Conservation (phyloP, 2,797 vertebrate species). For the Bradypus variegatus region DNA sequence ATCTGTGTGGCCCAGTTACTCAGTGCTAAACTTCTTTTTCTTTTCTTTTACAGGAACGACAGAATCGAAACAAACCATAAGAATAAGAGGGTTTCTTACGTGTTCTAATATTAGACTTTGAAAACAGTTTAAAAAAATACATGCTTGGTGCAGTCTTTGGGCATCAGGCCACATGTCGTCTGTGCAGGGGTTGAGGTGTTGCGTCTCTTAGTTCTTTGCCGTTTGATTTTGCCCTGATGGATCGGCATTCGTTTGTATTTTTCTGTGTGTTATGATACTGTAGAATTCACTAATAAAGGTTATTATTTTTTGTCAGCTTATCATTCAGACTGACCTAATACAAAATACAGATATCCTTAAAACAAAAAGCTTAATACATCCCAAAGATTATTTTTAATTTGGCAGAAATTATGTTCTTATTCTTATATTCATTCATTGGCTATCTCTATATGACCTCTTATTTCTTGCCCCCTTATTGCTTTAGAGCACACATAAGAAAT, state of each 20-base stretch:
- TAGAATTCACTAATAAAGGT: constrained; percentile 79
- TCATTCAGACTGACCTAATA: constrained; percentile 66
- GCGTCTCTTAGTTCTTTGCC: constrained; percentile 79
- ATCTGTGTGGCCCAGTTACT: accelerated
- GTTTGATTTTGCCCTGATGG: constrained; percentile 75
- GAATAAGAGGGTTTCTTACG: constrained; percentile 78
- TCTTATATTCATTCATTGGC: constrained; percentile 49
- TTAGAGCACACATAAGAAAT: constrained; percentile 40
- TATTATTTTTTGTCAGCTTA: constrained; percentile 68
- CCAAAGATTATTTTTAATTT: constrained; percentile 66
- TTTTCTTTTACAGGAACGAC: constrained; percentile 84
- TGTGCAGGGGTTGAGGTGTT: constrained; percentile 83
- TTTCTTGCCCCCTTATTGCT: constrained; percentile 40
- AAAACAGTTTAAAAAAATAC: constrained; percentile 56
- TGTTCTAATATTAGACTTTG: constrained; percentile 80
- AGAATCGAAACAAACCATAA: constrained; percentile 93
- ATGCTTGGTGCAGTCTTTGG: constrained; percentile 77
- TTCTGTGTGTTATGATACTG: constrained; percentile 72
- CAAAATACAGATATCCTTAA: constrained; percentile 57
- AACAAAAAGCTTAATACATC: constrained; percentile 55
- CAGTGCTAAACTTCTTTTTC: background rate
- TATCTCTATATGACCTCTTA: constrained; percentile 50
- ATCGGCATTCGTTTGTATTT: constrained; percentile 73
- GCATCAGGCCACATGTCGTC: constrained; percentile 79
- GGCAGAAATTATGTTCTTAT: constrained; percentile 66